Evolutionary conservation across 1,140 invertebrate genomes (phyloP).

Genomic region (Drosophila ogumai): DNA sequence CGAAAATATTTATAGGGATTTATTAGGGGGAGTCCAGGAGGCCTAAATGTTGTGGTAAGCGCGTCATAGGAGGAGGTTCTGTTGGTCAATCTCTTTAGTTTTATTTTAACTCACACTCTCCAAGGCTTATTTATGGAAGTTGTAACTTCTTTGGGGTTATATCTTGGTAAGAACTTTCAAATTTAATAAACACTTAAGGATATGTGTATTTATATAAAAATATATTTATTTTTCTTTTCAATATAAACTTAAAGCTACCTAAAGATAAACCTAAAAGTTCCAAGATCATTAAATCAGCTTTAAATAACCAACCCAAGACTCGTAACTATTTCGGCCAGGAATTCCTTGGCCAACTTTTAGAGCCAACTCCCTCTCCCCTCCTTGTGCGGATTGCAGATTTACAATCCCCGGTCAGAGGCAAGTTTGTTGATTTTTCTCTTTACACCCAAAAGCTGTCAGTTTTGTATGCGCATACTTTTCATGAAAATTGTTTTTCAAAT

Average conservation of each 20-base stretch:
- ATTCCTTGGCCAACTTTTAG: conserved; percentile 11
- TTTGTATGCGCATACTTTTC: conserved; percentile 80
- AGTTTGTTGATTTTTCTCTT: conserved; percentile 76
- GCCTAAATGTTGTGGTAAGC: conserved; percentile 19
- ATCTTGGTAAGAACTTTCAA: no score
- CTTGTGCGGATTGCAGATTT: conserved; percentile 66
- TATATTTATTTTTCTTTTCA: no score
- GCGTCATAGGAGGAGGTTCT: background rate
- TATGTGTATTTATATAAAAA: background rate
- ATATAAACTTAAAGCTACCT: background rate
- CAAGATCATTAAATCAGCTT: background rate
- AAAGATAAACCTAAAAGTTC: no score
- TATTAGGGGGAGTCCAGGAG: conserved; percentile 14
- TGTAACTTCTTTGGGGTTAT: background rate
- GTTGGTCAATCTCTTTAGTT: background rate
- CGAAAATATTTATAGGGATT: conserved; percentile 38
- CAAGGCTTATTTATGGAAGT: background rate
- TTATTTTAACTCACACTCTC: background rate
- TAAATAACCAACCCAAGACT: background rate
- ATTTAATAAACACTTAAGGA: background rate
- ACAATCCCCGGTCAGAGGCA: conserved; percentile 37
- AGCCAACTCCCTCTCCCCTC: background rate
- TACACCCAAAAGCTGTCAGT: conserved; percentile 75
- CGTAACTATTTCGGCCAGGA: conserved; percentile 29
- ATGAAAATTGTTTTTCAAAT: conserved; percentile 81